Percentiles rank a stretch among this genome's conserved stretches.
Evolutionary conservation across 2,797 vertebrate genomes (phyloP).

Genomic region (Cyclopterus lumpus): DNA sequence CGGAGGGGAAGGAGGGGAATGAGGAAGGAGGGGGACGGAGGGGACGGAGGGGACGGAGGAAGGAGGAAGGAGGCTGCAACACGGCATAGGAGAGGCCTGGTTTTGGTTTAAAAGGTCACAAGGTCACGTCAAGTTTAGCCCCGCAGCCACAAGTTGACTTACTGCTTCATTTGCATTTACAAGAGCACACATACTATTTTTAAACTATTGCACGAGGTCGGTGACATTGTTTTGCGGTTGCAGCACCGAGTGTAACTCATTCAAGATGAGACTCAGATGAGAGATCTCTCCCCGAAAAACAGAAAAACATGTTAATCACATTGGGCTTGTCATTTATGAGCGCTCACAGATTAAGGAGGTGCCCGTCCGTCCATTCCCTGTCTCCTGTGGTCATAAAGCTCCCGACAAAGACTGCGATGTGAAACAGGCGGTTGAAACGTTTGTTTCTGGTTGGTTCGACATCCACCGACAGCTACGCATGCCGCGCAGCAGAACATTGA

Average conservation of each 20-base stretch:
- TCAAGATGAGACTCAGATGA: conserved; percentile 29
- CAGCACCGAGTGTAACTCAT: conserved; percentile 18
- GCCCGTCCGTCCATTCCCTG: conserved; percentile 50
- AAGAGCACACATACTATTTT: conserved; percentile 15
- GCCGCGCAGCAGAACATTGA: neutral
- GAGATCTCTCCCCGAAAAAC: neutral
- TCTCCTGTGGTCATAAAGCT: conserved; percentile 45
- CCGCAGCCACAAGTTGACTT: no score
- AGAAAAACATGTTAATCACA: conserved; percentile 66
- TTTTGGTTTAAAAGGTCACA: no score
- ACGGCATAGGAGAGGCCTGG: no score
- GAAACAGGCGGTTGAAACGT: conserved; percentile 44
- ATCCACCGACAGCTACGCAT: no score
- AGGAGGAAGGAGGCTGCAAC: no score
- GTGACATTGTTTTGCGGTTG: conserved; percentile 6
- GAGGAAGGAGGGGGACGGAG: no score
- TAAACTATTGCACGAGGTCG: neutral
- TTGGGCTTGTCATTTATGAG: conserved; percentile 58
- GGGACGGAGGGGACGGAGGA: no score
- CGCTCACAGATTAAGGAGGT: conserved; percentile 33
- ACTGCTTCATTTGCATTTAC: no score
- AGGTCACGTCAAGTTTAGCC: no score
- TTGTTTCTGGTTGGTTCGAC: conserved; percentile 23
- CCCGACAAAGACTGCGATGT: conserved; percentile 47
- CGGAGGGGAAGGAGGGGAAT: no score